Evolutionary conservation across 35 echinoderm and acorn worm species (phyloP).

Genomic region (Patiria miniata): DNA sequence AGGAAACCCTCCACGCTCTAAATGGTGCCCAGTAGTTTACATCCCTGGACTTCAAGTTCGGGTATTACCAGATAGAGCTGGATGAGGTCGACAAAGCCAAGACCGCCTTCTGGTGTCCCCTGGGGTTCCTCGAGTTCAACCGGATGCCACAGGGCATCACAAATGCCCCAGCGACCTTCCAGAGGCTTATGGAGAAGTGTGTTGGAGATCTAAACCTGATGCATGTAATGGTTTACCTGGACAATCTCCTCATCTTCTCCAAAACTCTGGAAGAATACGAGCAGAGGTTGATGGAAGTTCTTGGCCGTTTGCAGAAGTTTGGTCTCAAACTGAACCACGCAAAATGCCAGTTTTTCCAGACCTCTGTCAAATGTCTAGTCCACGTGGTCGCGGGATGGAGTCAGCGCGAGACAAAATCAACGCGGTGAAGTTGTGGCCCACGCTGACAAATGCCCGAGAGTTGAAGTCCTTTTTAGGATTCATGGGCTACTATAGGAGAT

Average conservation of each 20-base stretch:
- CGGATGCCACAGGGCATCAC: constrained; percentile 61
- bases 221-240: constrained; percentile 58
- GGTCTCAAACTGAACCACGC: constrained; percentile 36
- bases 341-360: constrained; percentile 39
- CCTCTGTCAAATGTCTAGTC: constrained; percentile 34
- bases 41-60: constrained; percentile 71
- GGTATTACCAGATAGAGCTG: constrained; percentile 79
- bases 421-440: constrained; percentile 51
- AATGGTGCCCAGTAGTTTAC: constrained; percentile 60
- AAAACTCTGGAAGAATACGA: constrained; percentile 54
- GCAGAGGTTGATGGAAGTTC: constrained; percentile 29
- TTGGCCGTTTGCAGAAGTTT: constrained; percentile 18
- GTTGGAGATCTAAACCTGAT: constrained; percentile 36
- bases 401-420: constrained; percentile 55
- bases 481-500: constrained; percentile 74
- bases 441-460: constrained; percentile 50
- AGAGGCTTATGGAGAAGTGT: constrained; percentile 59
- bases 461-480: constrained; percentile 78
- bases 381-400: constrained; percentile 54
- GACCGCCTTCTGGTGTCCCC: constrained; percentile 62
- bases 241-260: constrained; percentile 69
- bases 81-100: constrained; percentile 62
- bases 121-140: constrained; percentile 72
- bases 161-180: constrained; percentile 72
- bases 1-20: constrained; percentile 67